Base-by-base conservation (phyloP, 1,140 invertebrate species). In the Hetaerina americana region DNA sequence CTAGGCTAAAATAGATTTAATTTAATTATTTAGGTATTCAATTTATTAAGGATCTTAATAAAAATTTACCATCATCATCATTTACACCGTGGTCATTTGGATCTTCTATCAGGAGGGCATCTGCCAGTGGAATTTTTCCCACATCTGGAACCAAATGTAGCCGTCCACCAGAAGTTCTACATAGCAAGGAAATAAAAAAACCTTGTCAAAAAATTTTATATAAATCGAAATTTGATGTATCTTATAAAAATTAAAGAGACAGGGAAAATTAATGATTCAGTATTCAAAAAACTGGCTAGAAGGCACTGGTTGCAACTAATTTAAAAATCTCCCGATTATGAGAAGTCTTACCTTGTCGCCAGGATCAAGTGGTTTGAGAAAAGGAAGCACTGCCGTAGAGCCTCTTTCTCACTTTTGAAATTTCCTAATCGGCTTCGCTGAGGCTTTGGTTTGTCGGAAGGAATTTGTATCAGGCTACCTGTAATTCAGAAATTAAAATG, bases 281-380 rank as follows among this genome's bases (percentile, higher is more conserved):
- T n/a, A n/a, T n/a, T n/a, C n/a, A n/a, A n/a, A n/a, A n/a, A n/a
- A n/a, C n/a, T n/a, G n/a, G n/a, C n/a, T n/a, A n/a, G n/a, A n/a
- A n/a, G n/a, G n/a, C n/a, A n/a, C n/a, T n/a, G n/a, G n/a, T n/a
- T n/a, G n/a, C n/a, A n/a, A n/a, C n/a, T n/a, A n/a, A n/a, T n/a
- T n/a, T n/a, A n/a, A n/a, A n/a, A n/a, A n/a, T n/a, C n/a, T n/a
- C n/a, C n/a, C n/a, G n/a, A n/a, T n/a, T n/a, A 68, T 26, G 1
- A 5, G 8, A 29, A 66, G 25, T 76, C 78, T 76, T 81, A 87
- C 79, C 88, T 84, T 24, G 90, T 94, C 0, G 92, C 91, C 18
- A 95, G 81, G 72, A 95, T 87, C 73, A 95, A 84, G 80, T 95
- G 92, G 85, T 95, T 94, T 70, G 92, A 92, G 82, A 95, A 95